Evolutionary conservation across 2,797 vertebrate genomes (phyloP), one percentile per base, ranked within the genome.

Genomic region (Orientallactaga sibirica): DNA sequence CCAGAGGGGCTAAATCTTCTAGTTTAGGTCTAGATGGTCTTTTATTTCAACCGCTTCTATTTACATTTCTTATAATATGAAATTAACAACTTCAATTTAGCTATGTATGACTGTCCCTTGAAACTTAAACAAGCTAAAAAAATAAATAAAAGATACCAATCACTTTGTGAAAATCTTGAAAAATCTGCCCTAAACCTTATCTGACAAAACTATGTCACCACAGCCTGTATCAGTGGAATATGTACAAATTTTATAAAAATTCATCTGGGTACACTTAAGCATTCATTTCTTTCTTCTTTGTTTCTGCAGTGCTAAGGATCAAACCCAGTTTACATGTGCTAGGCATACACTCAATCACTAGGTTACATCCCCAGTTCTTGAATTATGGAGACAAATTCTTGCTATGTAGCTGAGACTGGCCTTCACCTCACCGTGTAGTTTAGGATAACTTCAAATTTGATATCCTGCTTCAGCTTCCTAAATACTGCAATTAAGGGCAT

Each of bases 71-170:
- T 58, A 75, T 66, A 75, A 70, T 86, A 24, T 22, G 82, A 89
- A 95, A 80, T 61, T 80, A 74, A 92, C 67, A 78, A 74, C 19
- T 94, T 94, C 52, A 90, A 7, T 55, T 74, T 85, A 85, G 88
- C 19, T 92, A 58, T 95, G n/a, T 64, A 64, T 19, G 33, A 88
- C 1, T 37, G 3, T 76, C 24, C 20, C 33, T 37, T 12, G 33
- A 67, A 86, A 91, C 94, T 20, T 70, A 84, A 20, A 20, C 5
- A 29, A 16, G 73, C 9, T 88, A 43, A 2, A 8, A 27, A 75
- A 79, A 48, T n/a, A n/a, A 96, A 71, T 33, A 77, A 94, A 93
- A 8, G 16, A 43, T 58, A 7, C 55, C 43, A 16, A 48, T 86
- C 64, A 87, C 15, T 74, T 37, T 91, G 2, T 62, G 25, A 86